phyloP scores from a whole-genome alignment of 2,113 vertebrate species.

The Lucifuga dentata region DNA sequence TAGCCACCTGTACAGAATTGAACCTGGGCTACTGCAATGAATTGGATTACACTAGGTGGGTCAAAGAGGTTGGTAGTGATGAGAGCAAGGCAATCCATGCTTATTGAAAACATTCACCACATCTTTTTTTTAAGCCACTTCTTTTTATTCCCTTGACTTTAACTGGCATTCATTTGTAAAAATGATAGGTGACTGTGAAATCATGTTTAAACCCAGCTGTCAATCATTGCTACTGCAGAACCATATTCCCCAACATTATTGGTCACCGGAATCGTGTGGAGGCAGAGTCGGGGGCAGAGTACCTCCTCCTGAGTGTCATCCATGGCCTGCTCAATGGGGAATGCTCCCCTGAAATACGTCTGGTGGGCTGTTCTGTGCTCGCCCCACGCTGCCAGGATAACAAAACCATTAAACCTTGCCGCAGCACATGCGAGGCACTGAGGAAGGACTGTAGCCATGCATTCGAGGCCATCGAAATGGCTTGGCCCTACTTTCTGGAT shows the following conservation, averaged over 20 bases:
- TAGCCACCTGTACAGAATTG: slow-evolving; percentile 88
- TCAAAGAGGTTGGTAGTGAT: slow-evolving; percentile 6
- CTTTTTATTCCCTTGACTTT: neutral
- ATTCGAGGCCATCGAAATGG: slow-evolving; percentile 95
- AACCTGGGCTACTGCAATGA: slow-evolving; percentile 89
- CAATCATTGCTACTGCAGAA: slow-evolving; percentile 63
- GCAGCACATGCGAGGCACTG: slow-evolving; percentile 87
- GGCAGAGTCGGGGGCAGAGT: slow-evolving; percentile 90
- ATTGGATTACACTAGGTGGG: slow-evolving; percentile 82
- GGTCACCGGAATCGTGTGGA: slow-evolving; percentile 85
- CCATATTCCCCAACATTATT: slow-evolving; percentile 89
- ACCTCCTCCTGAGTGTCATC: slow-evolving; percentile 91
- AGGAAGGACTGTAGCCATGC: slow-evolving; percentile 87
- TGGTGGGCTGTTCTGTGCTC: slow-evolving; percentile 93
- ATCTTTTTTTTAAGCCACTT: neutral
- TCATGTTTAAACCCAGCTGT: neutral
- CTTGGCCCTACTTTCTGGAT: slow-evolving; percentile 98
- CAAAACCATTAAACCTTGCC: slow-evolving; percentile 87
- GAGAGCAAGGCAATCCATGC: neutral
- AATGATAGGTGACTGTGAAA: neutral
- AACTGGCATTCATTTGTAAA: neutral
- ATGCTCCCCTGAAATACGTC: slow-evolving; percentile 92
- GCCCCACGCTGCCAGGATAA: slow-evolving; percentile 87
- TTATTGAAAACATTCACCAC: neutral
- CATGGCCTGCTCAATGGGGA: slow-evolving; percentile 93